These are phyloP conservation scores for Alcedo atthis DNA, from an alignment of 2,797 vertebrate species.

Conservation along the genomic window DNA sequence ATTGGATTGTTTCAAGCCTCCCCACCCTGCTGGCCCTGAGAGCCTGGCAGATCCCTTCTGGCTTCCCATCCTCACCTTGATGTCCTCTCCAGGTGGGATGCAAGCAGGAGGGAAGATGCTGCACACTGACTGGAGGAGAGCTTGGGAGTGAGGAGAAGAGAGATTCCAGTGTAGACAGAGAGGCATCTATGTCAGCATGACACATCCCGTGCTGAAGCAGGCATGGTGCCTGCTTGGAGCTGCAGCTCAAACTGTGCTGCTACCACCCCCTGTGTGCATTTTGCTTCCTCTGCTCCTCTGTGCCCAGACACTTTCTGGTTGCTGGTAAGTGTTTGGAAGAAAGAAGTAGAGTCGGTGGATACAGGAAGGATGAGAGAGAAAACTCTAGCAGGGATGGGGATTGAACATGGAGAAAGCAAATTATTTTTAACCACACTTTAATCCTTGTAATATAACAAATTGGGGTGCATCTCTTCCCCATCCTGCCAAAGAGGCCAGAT, in stretches of 20 bases:
- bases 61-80: background rate
- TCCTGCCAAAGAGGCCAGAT: background rate
- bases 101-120: background rate
- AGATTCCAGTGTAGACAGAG: background rate
- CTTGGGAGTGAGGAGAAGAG: background rate
- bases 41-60: background rate
- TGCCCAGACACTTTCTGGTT: background rate
- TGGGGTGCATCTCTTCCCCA: background rate
- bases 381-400: background rate
- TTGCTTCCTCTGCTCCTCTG: background rate
- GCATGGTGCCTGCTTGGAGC: rapidly evolving
- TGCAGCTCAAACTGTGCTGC: background rate
- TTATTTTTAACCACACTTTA: background rate
- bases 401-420: background rate
- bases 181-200: background rate
- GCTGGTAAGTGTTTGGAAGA: background rate
- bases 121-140: background rate
- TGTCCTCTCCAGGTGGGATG: background rate
- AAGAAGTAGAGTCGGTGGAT: background rate
- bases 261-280: rapidly evolving
- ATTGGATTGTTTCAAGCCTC: conserved; percentile 71
- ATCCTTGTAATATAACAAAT: background rate
- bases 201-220: rapidly evolving
- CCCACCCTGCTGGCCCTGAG: conserved; percentile 10
- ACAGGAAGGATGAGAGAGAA: background rate